Percentiles rank a stretch among this genome's conserved stretches.
These are phyloP conservation scores for Villa cingulata DNA, from an alignment of 2,888 invertebrate genomes.

Conservation along the genomic window DNA sequence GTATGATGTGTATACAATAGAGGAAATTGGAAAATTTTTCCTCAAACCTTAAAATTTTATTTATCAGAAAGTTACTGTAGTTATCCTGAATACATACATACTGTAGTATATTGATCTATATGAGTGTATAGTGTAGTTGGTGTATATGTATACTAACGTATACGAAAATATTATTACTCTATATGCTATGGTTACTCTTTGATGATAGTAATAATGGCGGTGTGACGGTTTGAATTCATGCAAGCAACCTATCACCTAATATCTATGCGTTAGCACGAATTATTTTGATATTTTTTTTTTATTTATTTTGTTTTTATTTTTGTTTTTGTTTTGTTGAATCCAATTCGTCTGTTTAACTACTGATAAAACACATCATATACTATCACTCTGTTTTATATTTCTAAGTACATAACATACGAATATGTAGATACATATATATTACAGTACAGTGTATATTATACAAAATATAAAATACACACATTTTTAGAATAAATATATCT, in stretches of 20 bases:
- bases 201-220: neutral
- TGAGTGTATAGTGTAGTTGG: no score
- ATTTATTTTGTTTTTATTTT: no score
- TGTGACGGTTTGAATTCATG: constrained; percentile 4
- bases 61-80: no score
- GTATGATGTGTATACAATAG: no score
- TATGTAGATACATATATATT: constrained; percentile 4
- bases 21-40: neutral
- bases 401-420: no score
- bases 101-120: neutral
- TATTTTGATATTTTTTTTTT: no score
- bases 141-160: no score
- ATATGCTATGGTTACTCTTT: no score
- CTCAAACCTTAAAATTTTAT: neutral
- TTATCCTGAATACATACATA: no score
- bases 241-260: constrained; percentile 14
- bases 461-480: neutral
- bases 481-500: no score
- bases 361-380: constrained; percentile 14
- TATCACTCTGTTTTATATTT: constrained; percentile 4
- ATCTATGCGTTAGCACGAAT: constrained; percentile 19
- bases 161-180: no score
- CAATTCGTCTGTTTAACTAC: constrained; percentile 19
- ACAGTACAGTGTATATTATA: no score
- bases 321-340: constrained; percentile 8